Percentiles rank a stretch among this genome's conserved stretches.
phyloP scores from a whole-genome alignment of 2,797 vertebrate species.

The Micromesistius poutassou region DNA sequence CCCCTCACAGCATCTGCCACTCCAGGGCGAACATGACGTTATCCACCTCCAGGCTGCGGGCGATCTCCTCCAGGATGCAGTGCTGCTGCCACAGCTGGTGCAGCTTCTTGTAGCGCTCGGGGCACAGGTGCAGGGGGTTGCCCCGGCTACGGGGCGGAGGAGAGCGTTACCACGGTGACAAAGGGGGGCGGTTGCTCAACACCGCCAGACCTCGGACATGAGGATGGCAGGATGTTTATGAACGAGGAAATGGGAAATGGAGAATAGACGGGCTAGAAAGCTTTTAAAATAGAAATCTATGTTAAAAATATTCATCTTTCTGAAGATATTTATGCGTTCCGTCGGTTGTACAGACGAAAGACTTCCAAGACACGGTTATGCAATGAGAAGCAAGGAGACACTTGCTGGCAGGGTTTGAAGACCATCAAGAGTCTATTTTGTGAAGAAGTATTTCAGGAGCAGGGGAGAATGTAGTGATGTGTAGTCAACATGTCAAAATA shows the following conservation, averaged over 20 bases:
- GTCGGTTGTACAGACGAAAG: no score
- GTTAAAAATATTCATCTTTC: no score
- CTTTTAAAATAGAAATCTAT: no score
- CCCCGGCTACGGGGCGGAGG: conserved; percentile 76
- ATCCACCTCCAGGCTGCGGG: conserved; percentile 91
- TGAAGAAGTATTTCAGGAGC: no score
- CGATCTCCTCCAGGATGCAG: conserved; percentile 96
- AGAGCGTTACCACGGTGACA: not conserved
- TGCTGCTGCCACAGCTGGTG: conserved; percentile 95
- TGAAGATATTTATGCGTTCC: not conserved
- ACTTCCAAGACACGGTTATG: no score
- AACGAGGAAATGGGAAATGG: not conserved
- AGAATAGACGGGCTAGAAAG: no score
- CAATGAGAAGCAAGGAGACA: no score
- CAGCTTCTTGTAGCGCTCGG: conserved; percentile 90
- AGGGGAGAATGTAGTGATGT: not conserved
- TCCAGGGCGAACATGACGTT: conserved; percentile 92
- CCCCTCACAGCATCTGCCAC: conserved; percentile 91
- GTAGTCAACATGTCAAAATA: not conserved
- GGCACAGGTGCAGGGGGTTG: conserved; percentile 91
- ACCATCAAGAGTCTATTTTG: no score
- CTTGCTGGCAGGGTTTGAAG: no score
- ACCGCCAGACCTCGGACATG: not conserved
- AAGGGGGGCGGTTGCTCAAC: not conserved
- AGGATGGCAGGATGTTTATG: no score